A percentile compares a stretch with the other conserved stretches of the same genome.
phyloP scores from a whole-genome alignment of 2,113 vertebrate species.

The Penelope pileata region DNA sequence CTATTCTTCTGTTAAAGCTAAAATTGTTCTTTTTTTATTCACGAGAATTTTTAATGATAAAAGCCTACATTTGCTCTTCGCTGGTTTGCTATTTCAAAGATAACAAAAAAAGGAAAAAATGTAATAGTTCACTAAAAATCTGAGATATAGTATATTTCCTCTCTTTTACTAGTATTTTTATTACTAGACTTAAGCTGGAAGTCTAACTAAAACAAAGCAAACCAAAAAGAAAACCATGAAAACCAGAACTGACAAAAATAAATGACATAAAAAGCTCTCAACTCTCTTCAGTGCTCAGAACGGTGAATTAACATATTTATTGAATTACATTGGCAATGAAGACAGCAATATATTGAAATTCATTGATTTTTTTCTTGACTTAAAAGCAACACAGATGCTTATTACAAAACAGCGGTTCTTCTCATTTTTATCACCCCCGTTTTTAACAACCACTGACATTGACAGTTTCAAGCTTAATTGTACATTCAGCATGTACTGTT shows the following conservation, averaged over 20 bases:
- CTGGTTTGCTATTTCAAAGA: neutral
- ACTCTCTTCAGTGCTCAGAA: conserved; percentile 53
- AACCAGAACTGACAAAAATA: conserved; percentile 52
- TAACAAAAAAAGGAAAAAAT: neutral
- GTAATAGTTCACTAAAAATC: neutral
- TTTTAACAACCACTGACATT: conserved; percentile 66
- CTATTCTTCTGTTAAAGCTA: neutral
- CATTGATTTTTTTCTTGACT: conserved; percentile 72
- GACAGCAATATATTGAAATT: conserved; percentile 74
- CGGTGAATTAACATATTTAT: conserved; percentile 76
- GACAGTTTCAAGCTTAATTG: conserved; percentile 75
- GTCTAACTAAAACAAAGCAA: conserved; percentile 40
- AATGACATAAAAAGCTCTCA: conserved; percentile 62
- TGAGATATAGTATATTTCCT: neutral
- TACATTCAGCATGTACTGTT: conserved; percentile 72
- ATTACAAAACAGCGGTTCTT: conserved; percentile 68
- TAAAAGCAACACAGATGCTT: conserved; percentile 76
- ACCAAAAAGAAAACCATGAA: neutral
- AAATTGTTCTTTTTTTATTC: neutral
- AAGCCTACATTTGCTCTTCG: neutral
- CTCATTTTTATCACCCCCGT: conserved; percentile 66
- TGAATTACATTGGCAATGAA: conserved; percentile 75
- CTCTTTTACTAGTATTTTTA: conserved; percentile 16
- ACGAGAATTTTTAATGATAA: neutral
- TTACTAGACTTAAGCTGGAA: conserved; percentile 21